Evolutionary conservation across 2,113 vertebrate species (phyloP).

Genomic region (Cryptotis parvus): DNA sequence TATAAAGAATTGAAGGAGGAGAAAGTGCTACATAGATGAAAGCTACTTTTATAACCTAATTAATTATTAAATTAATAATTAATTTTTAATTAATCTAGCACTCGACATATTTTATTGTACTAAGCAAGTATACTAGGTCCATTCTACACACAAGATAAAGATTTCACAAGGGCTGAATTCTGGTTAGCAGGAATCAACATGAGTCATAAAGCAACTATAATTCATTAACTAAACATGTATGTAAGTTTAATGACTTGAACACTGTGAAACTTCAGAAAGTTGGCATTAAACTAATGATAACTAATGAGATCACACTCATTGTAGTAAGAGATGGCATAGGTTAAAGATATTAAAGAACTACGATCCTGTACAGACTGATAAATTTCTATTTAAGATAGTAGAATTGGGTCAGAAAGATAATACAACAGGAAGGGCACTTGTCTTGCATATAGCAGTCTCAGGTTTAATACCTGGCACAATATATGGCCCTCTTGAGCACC

Average conservation of each 20-base stretch:
- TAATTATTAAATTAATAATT: not conserved
- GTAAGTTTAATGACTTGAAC: constrained; percentile 26
- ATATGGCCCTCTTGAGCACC: too few relatives aligned
- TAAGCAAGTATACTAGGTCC: constrained; percentile 6
- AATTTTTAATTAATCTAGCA: not conserved
- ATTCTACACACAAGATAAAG: not conserved
- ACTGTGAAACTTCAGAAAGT: constrained; percentile 51
- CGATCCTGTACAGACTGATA: not conserved
- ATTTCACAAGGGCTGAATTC: constrained; percentile 1
- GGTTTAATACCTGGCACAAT: too few relatives aligned
- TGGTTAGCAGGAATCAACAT: not conserved
- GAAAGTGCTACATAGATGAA: constrained; percentile 7
- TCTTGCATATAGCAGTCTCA: too few relatives aligned
- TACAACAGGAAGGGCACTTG: too few relatives aligned
- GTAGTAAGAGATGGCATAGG: not conserved
- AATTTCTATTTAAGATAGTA: constrained; percentile 31
- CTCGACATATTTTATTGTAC: constrained; percentile 12
- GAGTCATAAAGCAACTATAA: not conserved
- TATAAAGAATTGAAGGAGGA: constrained; percentile 26
- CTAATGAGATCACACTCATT: constrained; percentile 1
- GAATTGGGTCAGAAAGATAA: too few relatives aligned
- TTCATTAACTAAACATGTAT: not conserved
- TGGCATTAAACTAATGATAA: constrained; percentile 35
- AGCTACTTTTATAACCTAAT: constrained; percentile 30
- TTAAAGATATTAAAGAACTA: constrained; percentile 35